Conservation (phyloP, 2,797 vertebrate species). For the Trematomus bernacchii region DNA sequence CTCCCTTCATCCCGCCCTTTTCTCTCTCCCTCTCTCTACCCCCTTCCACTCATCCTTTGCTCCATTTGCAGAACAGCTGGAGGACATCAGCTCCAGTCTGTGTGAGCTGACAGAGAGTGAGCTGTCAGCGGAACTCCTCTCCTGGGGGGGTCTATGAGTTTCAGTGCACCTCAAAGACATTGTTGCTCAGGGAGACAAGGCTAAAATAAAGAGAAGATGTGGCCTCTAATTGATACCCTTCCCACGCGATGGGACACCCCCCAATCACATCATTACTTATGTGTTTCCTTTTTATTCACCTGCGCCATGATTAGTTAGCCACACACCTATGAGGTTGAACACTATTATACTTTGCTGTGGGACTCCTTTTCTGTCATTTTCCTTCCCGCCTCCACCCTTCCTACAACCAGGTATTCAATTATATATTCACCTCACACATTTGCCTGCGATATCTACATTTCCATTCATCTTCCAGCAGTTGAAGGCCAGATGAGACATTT, state of each 20-base stretch:
- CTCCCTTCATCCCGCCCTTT: constrained; percentile 40
- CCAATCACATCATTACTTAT: constrained; percentile 15
- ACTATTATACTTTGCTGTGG: constrained; percentile 17
- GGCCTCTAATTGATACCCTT: constrained; percentile 32
- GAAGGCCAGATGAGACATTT: constrained; percentile 70
- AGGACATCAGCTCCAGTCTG: constrained; percentile 77
- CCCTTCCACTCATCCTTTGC: constrained; percentile 49
- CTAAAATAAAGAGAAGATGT: constrained; percentile 24
- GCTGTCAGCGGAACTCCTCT: constrained; percentile 69
- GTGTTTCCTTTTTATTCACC: constrained; percentile 12
- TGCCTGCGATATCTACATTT: constrained; percentile 57
- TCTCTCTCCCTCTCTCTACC: constrained; percentile 16
- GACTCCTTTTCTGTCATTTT: constrained; percentile 25
- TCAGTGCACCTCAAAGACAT: constrained; percentile 28
- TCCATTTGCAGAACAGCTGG: constrained; percentile 78
- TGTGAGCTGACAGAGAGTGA: constrained; percentile 68
- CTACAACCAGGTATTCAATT: constrained; percentile 56
- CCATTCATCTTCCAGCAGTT: constrained; percentile 68
- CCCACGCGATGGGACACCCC: constrained; percentile 15
- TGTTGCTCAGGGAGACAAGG: constrained; percentile 20
- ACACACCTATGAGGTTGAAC: neutral
- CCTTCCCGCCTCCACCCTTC: constrained; percentile 17
- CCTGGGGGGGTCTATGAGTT: constrained; percentile 27
- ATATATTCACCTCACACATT: constrained; percentile 56
- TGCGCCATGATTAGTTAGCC: constrained; percentile 21